These are phyloP conservation scores for Cataglyphis rosenhaueri DNA, from an alignment of 2,888 invertebrate genomes.

Conservation along the genomic window DNA sequence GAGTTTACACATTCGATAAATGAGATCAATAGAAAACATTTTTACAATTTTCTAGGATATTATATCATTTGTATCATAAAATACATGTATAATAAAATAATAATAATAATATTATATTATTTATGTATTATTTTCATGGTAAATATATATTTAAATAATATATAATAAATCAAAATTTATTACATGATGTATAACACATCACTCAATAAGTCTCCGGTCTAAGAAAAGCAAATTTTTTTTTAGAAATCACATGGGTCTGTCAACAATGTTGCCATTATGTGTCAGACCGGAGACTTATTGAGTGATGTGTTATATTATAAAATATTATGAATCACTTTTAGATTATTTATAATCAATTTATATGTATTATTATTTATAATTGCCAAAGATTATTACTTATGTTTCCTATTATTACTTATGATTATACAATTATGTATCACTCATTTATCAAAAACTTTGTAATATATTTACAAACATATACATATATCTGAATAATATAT, in stretches of 20 bases:
- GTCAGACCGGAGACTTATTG: no score
- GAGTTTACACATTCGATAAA: background rate
- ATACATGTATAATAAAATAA: constrained; percentile 1
- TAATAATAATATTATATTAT: background rate
- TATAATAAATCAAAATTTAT: background rate
- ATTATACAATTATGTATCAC: background rate
- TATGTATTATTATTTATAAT: no score
- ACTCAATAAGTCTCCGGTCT: no score
- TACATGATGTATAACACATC: background rate
- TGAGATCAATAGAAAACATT: background rate
- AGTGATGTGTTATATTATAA: background rate
- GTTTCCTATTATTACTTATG: background rate
- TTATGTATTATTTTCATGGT: background rate
- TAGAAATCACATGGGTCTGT: no score
- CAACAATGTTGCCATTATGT: no score
- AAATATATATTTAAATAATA: background rate
- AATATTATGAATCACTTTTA: background rate
- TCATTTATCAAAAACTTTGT: background rate
- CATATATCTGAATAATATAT: background rate
- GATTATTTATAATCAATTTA: background rate
- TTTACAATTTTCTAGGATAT: background rate
- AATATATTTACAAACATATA: background rate
- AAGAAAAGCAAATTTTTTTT: no score
- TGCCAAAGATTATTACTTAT: background rate
- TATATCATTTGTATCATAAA: background rate